Conservation (phyloP, 2,888 invertebrate genomes). For the Drosophila paramelanica region DNA sequence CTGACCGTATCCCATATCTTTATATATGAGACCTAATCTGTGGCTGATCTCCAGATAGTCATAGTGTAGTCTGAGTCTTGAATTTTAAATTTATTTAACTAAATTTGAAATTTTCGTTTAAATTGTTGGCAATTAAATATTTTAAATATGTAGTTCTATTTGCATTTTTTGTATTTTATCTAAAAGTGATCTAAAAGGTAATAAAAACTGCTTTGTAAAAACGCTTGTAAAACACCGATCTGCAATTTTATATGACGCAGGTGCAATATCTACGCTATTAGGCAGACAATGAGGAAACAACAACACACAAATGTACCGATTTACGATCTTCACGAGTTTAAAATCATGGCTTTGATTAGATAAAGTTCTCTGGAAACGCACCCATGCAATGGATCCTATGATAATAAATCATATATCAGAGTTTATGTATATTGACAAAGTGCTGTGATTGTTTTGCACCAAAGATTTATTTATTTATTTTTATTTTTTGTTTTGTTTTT, state of each 20-base stretch:
- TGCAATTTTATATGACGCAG: slow-evolving; percentile 9
- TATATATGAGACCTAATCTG: no score
- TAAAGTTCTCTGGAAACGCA: slow-evolving; percentile 37
- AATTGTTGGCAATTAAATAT: no score
- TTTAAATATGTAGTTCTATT: no score
- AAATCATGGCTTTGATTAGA: slow-evolving; percentile 46
- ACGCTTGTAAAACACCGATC: slow-evolving; percentile 1
- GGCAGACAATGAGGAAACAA: neutral
- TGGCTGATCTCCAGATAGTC: no score
- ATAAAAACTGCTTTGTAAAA: slow-evolving; percentile 1
- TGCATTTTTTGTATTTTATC: no score
- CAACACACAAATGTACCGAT: slow-evolving; percentile 1
- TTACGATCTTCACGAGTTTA: slow-evolving; percentile 36
- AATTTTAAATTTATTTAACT: no score
- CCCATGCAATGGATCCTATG: slow-evolving; percentile 34
- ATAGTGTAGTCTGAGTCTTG: no score
- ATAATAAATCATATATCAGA: slow-evolving; percentile 10
- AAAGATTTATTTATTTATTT: neutral
- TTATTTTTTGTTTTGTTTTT: no score
- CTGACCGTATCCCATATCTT: no score
- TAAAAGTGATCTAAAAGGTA: no score
- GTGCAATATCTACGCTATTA: slow-evolving; percentile 28
- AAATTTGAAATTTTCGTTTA: no score
- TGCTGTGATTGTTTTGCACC: slow-evolving; percentile 12
- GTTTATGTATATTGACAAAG: slow-evolving; percentile 9